Evolutionary conservation across 2,797 vertebrate species (phyloP), one percentile per base, ranked within the genome.

Genomic region (Chelon labrosus): DNA sequence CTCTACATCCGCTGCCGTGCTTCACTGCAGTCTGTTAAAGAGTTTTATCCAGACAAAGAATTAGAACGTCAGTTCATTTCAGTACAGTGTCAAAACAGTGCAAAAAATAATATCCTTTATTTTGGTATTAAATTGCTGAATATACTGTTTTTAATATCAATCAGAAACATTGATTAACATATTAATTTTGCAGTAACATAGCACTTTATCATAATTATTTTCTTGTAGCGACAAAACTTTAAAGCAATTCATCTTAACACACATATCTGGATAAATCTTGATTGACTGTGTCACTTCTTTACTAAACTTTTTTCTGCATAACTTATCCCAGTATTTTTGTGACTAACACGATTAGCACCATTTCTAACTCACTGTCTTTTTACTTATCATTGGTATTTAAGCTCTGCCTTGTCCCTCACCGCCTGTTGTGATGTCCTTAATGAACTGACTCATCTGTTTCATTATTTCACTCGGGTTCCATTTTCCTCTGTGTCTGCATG

Each of bases 221-320:
- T 69, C 53, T 55, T 3, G 11, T 70, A 14, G 49, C 44, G 65
- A 55, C 17, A 37, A 54, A 73, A 38, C 19, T 14, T 9, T 19
- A 54, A 75, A 7, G 5, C 7, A 31, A 16, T 11, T 31, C 51
- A 51, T 53, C 14, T 38, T 51, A 65, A 75, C 67, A 70, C 38
- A 49, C 46, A 25, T 1, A 57, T 89, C 93, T 94, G 92, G 92
- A 93, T 93, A 90, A 90, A 92, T 71, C 88, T 84, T 59, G 42
- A 76, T 13, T 54, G 79, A 70, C 85, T 83, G 86, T 82, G 68
- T 61, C 58, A 65, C 65, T 51, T 61, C 55, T 65, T 71, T 9
- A 42, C 41, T 60, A 20, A 53, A 76, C 53, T 60, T 53, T 17
- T 60, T 53, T 17, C 65, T 72, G 10, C 53, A 1, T 39, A 44